phyloP scores from a whole-genome alignment of 2,113 vertebrate genomes.

The Pongo pygmaeus region DNA sequence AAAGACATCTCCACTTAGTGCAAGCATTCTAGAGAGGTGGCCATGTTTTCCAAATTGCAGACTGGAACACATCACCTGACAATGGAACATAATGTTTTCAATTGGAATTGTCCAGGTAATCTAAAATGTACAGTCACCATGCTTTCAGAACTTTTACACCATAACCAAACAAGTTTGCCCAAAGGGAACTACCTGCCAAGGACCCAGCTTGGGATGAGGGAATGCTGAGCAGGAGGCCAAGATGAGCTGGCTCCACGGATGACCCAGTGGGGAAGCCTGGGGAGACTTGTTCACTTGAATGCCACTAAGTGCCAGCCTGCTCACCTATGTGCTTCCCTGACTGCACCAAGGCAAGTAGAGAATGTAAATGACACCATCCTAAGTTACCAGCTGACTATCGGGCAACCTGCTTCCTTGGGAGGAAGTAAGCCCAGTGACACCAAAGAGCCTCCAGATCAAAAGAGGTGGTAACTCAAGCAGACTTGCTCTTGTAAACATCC shows the following conservation, averaged over 20 bases:
- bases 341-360: not conserved
- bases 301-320: not conserved
- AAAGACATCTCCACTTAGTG: not conserved
- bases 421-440: constrained; percentile 29
- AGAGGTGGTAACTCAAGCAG: constrained; percentile 30
- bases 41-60: not conserved
- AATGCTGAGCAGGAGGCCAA: not conserved
- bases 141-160: not conserved
- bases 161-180: not conserved
- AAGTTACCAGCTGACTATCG: not conserved
- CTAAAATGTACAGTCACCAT: too few species aligned
- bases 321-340: not conserved
- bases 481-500: constrained; percentile 35
- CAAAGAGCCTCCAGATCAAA: constrained; percentile 20
- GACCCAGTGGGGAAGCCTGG: not conserved
- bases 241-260: rapidly evolving
- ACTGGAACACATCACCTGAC: not conserved
- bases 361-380: not conserved
- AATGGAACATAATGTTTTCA: not conserved
- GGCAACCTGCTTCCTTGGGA: constrained; percentile 20
- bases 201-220: not conserved
- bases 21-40: not conserved
- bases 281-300: not conserved
- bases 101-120: not conserved
- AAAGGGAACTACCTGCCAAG: not conserved